Percentiles rank a stretch among this genome's conserved stretches.
These are phyloP conservation scores for Greenwoodochromis staneri DNA, from an alignment of 2,113 vertebrate genomes.

Conservation along the genomic window DNA sequence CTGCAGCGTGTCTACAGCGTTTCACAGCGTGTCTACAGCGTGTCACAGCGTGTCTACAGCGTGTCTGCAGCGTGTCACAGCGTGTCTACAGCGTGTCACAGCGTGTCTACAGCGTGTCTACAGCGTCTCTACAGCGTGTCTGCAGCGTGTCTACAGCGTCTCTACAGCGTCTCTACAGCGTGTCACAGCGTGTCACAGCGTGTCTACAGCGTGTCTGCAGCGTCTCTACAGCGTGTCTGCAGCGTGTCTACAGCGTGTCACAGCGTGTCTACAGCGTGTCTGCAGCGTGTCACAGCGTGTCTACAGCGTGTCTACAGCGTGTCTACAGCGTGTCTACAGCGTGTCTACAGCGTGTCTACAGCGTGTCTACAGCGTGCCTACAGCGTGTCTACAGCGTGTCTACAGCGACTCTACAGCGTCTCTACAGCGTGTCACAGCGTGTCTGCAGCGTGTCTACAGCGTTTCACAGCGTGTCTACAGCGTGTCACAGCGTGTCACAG, in stretches of 20 bases:
- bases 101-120: too few species aligned
- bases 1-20: too few species aligned
- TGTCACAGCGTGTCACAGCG: rapidly evolving
- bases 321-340: rapidly evolving
- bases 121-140: rapidly evolving
- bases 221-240: rapidly evolving
- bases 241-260: rapidly evolving
- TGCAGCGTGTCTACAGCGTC: rapidly evolving
- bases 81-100: too few species aligned
- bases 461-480: rapidly evolving
- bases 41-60: too few species aligned
- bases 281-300: rapidly evolving
- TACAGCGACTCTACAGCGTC: rapidly evolving
- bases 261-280: rapidly evolving
- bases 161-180: rapidly evolving
- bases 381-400: rapidly evolving
- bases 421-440: rapidly evolving
- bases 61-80: too few species aligned
- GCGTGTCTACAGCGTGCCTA: rapidly evolving
- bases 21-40: too few species aligned
- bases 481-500: rapidly evolving
- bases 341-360: rapidly evolving
- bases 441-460: rapidly evolving
- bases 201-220: rapidly evolving
- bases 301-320: rapidly evolving